phyloP scores from a whole-genome alignment of 1,140 invertebrate genomes.

The Ceratosolen fusciceps region DNA sequence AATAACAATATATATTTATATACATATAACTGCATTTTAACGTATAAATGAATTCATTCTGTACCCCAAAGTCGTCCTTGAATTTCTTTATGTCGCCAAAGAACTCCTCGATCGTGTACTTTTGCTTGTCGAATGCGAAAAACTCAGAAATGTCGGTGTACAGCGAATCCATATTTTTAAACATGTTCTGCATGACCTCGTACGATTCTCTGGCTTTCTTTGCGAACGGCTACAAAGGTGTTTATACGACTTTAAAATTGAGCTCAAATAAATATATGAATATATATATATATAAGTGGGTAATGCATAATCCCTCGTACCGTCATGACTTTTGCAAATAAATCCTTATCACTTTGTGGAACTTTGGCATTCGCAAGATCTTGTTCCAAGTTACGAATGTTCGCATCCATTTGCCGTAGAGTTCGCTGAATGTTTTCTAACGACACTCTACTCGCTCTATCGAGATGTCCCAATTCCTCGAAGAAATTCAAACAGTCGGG shows the following conservation, averaged over 20 bases:
- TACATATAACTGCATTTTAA: too few species aligned
- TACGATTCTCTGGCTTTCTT: slow-evolving; percentile 87
- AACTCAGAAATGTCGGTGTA: slow-evolving; percentile 91
- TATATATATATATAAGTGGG: too few species aligned
- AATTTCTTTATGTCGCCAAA: slow-evolving; percentile 96
- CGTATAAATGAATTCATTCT: too few species aligned
- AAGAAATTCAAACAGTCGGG: slow-evolving; percentile 86
- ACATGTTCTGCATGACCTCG: slow-evolving; percentile 92
- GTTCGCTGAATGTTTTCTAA: slow-evolving; percentile 89
- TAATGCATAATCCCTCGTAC: too few species aligned
- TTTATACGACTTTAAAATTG: not conserved
- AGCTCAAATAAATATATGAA: too few species aligned
- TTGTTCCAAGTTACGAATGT: slow-evolving; percentile 87
- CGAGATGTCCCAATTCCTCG: slow-evolving; percentile 90
- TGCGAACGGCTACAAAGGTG: slow-evolving; percentile 76
- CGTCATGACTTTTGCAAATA: slow-evolving; percentile 87
- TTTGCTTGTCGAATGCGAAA: slow-evolving; percentile 93
- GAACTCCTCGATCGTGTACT: slow-evolving; percentile 97
- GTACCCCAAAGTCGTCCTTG: slow-evolving; percentile 91
- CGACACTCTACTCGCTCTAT: slow-evolving; percentile 86
- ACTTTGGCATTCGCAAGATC: slow-evolving; percentile 87
- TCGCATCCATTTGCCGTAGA: slow-evolving; percentile 88
- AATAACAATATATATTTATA: not conserved
- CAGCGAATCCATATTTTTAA: slow-evolving; percentile 90
- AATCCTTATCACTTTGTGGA: slow-evolving; percentile 84